Percentiles rank a stretch among this genome's conserved stretches.
phyloP scores from a whole-genome alignment of 2,888 invertebrate genomes.

The Agonopterix arenella region DNA sequence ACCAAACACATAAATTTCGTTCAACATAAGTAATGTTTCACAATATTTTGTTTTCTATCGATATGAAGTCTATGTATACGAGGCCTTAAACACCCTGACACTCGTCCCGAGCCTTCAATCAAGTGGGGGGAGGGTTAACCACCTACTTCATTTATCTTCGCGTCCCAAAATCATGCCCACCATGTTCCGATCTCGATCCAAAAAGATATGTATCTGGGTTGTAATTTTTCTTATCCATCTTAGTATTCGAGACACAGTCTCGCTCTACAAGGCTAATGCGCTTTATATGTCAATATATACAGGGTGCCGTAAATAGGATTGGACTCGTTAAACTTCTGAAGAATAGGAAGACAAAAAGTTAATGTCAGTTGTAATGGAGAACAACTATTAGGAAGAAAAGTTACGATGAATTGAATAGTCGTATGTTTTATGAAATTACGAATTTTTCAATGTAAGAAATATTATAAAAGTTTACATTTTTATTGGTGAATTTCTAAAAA shows the following conservation, averaged over 20 bases:
- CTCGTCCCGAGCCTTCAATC: slow-evolving; percentile 32
- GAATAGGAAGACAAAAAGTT: too few species aligned
- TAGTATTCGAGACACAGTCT: slow-evolving; percentile 55
- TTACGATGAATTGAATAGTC: slow-evolving; percentile 1
- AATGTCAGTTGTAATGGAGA: too few species aligned
- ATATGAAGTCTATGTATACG: too few species aligned
- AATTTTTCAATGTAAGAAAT: too few species aligned
- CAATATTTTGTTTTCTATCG: too few species aligned
- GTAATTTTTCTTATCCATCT: slow-evolving; percentile 59
- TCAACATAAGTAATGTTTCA: too few species aligned
- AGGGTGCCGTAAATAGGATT: background rate
- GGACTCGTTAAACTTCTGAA: background rate
- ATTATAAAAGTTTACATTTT: too few species aligned
- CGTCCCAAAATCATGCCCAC: slow-evolving; percentile 46
- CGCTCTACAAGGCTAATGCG: slow-evolving; percentile 43
- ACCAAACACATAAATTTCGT: too few species aligned
- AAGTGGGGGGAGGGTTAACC: slow-evolving; percentile 24
- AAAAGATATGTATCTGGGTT: slow-evolving; percentile 50
- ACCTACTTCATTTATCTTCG: slow-evolving; percentile 48
- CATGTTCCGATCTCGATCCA: slow-evolving; percentile 46
- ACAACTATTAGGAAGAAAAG: too few species aligned
- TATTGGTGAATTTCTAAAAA: too few species aligned
- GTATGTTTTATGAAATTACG: background rate
- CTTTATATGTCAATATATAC: slow-evolving; percentile 8
- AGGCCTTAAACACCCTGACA: slow-evolving; percentile 19